Base-by-base conservation (phyloP, 2,113 vertebrate genomes). In the Passer domesticus region DNA sequence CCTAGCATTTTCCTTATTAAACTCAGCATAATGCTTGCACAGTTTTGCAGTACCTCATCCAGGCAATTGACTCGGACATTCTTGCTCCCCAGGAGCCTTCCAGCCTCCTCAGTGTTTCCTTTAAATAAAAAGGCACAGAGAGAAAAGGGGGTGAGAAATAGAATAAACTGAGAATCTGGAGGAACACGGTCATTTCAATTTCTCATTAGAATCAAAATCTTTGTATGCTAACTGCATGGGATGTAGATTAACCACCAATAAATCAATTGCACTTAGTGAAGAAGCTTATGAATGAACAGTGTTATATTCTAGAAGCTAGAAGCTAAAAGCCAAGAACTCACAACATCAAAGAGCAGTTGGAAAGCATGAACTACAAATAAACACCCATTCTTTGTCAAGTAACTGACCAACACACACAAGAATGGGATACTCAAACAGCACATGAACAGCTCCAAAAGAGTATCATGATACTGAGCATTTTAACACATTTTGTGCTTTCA, bases 11-110 rank as follows among this genome's bases (percentile, higher is more conserved):
- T 73, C 49, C 55, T 55, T 73, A 27, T 33, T 76, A 80, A 93
- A 84, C 19, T 31, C 47, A 94, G 47, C 46, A 86, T 60, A 86
- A 86, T 6, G 28, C 10, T 86, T 90, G 35, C 27, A 79, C 37
- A 72, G 73, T 78, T 90, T 87, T 30, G 15, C 58, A 95, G 97
- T 98, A 99, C 99, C 99, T 99, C 99, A 97, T 99, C 99, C 98
- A 99, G 96, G 97, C 99, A 99, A 98, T 99, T 99, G 76, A 99
- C 99, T 73, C 97, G 97, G 53, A 99, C 99, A 97, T 99, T 99
- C 97, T 99, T 99, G 95, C 98, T 99, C 39, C 98, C 99, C 85
- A 99, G 96, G 20, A 99, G 96, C 91, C 98, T 98, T 55, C 98
- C 98, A 27, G 98, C 98, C 92, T 99, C 99, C 75, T 99, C 99